Evolutionary conservation across 2,797 vertebrate genomes (phyloP), one percentile per base, ranked within the genome.

Genomic region (Tokudaia tokunoshimensis): DNA sequence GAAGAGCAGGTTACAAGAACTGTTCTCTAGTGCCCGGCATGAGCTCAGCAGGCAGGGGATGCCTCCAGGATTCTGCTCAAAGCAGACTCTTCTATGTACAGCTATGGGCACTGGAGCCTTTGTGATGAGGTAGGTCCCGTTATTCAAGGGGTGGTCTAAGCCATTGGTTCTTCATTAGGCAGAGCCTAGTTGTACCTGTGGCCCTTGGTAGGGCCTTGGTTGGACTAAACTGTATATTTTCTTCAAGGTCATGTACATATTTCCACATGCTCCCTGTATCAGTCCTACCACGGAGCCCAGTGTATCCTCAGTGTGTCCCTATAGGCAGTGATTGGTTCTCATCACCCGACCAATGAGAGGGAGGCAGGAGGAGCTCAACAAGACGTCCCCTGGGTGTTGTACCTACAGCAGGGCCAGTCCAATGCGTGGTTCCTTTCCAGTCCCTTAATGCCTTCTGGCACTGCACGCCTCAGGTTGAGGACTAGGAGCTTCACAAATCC

Each of bases 401-500:
- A 94, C 82, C 91, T 37, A 41, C 44, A 76, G 41, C 0, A 4
- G 79, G 92, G 55, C 81, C 6, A 19, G 84, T 80, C 70, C 31
- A 55, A 78, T 59, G 4, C 26, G 44, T 0, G 44, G 79, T 80
- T 92, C 83, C 34, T 65, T 92, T 93, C 91, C 84, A 94, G 61
- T 95, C 92, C 67, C 78, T 94, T 93, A 81, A 95, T 95, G 11
- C 1, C 79, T 75, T 34, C 92, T 94, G 97, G 94, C 87, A 61
- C 87, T 91, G 89, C 41, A 87, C 37, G 90, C 94, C 87, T 96
- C 92, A 92, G 87, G 44, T 10, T 79, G 65, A 96, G 82, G 92
- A 79, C 84, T 65, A 91, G 63, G 75, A 70, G 72, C 76, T 76
- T 89, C 94, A 86, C 96, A 97, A 95, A 97, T 94, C 89, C 92